Evolutionary conservation across 2,888 invertebrate species (phyloP), one percentile per base, ranked within the genome.

Genomic region (Apotomis betuletana): DNA sequence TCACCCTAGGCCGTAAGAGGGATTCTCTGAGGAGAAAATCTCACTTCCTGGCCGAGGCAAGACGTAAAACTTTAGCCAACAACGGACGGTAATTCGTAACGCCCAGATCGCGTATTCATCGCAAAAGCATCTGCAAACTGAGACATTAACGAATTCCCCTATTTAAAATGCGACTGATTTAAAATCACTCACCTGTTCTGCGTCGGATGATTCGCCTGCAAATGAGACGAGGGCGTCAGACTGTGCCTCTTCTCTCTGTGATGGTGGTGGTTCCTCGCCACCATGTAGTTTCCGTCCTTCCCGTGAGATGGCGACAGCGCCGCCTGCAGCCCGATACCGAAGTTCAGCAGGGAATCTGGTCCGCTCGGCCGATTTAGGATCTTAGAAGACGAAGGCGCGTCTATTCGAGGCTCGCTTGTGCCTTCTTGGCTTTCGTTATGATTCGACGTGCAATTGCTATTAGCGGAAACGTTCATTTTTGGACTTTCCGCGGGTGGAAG

Each of bases 201-300:
- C 10, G 83, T 80, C 4, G 85, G 78, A 74, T 90, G 89, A 59
- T 86, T 89, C 10, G 83, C 85, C 73, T 90, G 90, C 69, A 91
- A 77, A 81, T 91, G 92, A 51, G 90, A 77, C 0, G 89, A 85
- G 0, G 92, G 90, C 4, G 93, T 93, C 72, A 95, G 78, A 61
- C 95, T 95, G 76, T 95, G 95, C 2, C 95, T 87, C 80, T 95
- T 95, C 68, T 95, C 94, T 64, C 87, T 83, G 67, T 88, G 87
- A 49, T 88, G 87, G 49, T 88, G 89, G 60, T 87, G 85, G 2
- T 80, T 77, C 61, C 89, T 79, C 38, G 83, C 76, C 69, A 81
- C 79, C 83, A 86, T 82, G 57, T 86, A 87, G 71, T 81, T 85
- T 12, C 83, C 84, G 3, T 91, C 91, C 55, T 88, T 89, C 1